phyloP scores from a whole-genome alignment of 2,888 invertebrate species.

The Cataglyphis livida region DNA sequence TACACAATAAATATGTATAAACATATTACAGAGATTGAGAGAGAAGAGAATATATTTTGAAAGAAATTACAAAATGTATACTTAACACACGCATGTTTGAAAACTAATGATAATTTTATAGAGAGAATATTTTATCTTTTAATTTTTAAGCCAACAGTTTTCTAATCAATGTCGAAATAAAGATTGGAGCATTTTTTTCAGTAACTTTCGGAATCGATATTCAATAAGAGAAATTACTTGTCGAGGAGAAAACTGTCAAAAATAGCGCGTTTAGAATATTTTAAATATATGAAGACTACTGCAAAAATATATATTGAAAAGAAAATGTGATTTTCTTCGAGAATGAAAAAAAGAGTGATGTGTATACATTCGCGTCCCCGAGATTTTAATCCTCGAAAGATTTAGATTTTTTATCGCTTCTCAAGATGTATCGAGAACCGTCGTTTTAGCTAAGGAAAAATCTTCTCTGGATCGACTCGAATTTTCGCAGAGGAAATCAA shows the following conservation, averaged over 20 bases:
- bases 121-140: neutral
- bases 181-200: neutral
- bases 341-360: neutral
- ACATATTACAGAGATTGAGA: neutral
- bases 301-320: neutral
- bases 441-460: neutral
- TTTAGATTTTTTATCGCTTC: neutral
- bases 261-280: neutral
- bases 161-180: neutral
- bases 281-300: neutral
- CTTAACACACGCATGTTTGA: neutral
- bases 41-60: neutral
- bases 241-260: neutral
- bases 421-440: neutral
- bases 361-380: neutral
- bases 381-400: neutral
- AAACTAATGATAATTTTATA: neutral
- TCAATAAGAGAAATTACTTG: neutral
- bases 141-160: neutral
- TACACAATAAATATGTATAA: neutral
- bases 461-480: neutral
- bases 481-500: neutral
- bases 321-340: neutral
- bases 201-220: neutral
- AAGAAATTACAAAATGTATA: neutral